Evolutionary conservation across 2,888 invertebrate species (phyloP).

Genomic region (Tachina lurida): DNA sequence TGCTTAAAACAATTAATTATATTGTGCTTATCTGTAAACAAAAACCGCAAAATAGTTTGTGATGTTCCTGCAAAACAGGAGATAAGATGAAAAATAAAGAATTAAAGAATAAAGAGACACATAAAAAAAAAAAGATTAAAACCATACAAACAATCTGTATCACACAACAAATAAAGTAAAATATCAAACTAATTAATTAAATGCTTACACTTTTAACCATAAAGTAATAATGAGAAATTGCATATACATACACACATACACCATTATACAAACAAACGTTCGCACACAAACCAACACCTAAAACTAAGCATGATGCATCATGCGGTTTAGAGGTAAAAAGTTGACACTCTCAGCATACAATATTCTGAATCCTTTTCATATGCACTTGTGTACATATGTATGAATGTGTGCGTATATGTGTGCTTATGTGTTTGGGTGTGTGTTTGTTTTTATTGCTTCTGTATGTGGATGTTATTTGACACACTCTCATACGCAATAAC

Average conservation of each 20-base stretch:
- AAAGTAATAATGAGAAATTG: conserved; percentile 67
- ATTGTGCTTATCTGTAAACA: conserved; percentile 12
- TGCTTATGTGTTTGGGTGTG: conserved; percentile 8
- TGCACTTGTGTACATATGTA: not conserved
- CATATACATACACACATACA: conserved; percentile 7
- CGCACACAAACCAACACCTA: not conserved
- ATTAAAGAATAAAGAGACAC: conserved; percentile 11
- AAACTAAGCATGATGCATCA: conserved; percentile 51
- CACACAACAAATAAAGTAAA: conserved; percentile 51
- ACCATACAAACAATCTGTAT: conserved; percentile 42
- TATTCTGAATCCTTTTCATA: not conserved
- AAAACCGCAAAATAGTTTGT: conserved; percentile 52
- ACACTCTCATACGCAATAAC: conserved; percentile 33
- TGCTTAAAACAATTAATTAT: conserved; percentile 42
- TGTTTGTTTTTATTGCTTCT: no score
- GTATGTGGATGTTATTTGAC: not conserved
- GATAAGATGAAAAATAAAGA: conserved; percentile 37
- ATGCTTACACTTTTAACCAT: conserved; percentile 67
- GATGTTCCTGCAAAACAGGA: conserved; percentile 3
- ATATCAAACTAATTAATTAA: conserved; percentile 70
- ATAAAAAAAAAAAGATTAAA: conserved; percentile 32
- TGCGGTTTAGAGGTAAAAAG: conserved; percentile 64
- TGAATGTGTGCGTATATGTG: not conserved
- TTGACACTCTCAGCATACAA: conserved; percentile 43
- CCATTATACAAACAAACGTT: not conserved